Base-by-base conservation (phyloP, 1,140 invertebrate genomes). In the Procambarus virginalis region DNA sequence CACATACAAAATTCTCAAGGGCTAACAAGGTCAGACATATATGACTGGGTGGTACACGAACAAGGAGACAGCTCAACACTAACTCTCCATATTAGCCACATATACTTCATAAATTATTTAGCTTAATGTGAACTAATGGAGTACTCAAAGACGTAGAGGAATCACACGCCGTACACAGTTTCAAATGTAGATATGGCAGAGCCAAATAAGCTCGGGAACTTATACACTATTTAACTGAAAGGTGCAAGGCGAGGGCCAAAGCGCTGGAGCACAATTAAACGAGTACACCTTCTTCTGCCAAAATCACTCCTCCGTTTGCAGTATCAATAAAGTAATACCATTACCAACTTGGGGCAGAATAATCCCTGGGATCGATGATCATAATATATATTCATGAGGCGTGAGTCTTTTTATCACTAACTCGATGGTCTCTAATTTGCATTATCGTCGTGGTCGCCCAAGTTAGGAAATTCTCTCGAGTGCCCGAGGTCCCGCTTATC, bases 351-450 rank as follows among this genome's bases (percentile, higher is more conserved):
- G 12, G 12, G 64, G 64, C 17, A 68, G 10, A 68, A 17, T 17
- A 68, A 12, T 68, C 64, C 64, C 3, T 34, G 10, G 17, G 64
- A 68, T 68, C 64, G 64, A 68, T 68, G 64, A 68, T 68, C 64
- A 68, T 68, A 68, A 68, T 68, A 68, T 68, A 68, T 68, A 68
- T 68, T 68, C 64, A 68, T 68, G 64, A 68, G 64, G 64, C 17
- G 10, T 0, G 64, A 68, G 64, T 4, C 64, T 12, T 68, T 34
- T 68, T 68, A 17, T 68, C 64, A 17, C 64, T 12, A 68, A 68
- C 12, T 68, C 64, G 20, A 68, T 68, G 64, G 12, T 68, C 12
- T 68, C 10, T 68, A 20, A 68, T 68, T 68, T 68, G 64, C 64
- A 68, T 68, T 68, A 68, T 14, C 17, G 64, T 68, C 10, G 64